phyloP scores from a whole-genome alignment of 2,113 vertebrate species.

The Actinemys pallida region DNA sequence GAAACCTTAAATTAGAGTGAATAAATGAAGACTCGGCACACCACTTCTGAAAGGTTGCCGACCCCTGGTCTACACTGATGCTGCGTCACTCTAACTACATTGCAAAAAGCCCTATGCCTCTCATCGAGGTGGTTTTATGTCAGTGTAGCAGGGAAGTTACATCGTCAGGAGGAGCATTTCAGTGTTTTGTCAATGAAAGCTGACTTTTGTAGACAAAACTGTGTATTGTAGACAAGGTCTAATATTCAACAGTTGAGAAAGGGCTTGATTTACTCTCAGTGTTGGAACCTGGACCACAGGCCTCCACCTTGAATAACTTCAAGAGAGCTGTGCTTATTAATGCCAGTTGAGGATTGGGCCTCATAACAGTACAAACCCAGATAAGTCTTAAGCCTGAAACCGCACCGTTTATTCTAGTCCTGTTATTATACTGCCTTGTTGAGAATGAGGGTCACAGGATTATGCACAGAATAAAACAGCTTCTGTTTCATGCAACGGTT shows the following conservation, averaged over 20 bases:
- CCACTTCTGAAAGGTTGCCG: too few relatives aligned
- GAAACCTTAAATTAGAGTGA: too few relatives aligned
- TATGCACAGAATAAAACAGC: not conserved
- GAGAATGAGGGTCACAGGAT: not conserved
- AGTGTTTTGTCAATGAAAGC: too few relatives aligned
- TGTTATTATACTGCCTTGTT: not conserved
- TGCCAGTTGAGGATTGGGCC: fast-evolving
- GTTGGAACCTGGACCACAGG: not conserved
- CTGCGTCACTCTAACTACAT: too few relatives aligned
- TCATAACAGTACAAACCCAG: fast-evolving
- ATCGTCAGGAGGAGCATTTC: too few relatives aligned
- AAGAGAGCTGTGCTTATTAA: not conserved
- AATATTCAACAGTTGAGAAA: not conserved
- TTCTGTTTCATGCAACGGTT: constrained; percentile 4
- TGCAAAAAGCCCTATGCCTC: too few relatives aligned
- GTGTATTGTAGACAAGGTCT: too few relatives aligned
- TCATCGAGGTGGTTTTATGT: too few relatives aligned
- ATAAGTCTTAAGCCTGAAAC: not conserved
- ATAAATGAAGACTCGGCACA: too few relatives aligned
- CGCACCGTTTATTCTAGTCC: fast-evolving
- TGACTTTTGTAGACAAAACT: too few relatives aligned
- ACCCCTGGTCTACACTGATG: too few relatives aligned
- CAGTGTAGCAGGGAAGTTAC: too few relatives aligned
- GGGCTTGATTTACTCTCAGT: not conserved
- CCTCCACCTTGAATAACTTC: not conserved